Conservation (phyloP, 2,888 invertebrate genomes). For the Callimorpha dominula region DNA sequence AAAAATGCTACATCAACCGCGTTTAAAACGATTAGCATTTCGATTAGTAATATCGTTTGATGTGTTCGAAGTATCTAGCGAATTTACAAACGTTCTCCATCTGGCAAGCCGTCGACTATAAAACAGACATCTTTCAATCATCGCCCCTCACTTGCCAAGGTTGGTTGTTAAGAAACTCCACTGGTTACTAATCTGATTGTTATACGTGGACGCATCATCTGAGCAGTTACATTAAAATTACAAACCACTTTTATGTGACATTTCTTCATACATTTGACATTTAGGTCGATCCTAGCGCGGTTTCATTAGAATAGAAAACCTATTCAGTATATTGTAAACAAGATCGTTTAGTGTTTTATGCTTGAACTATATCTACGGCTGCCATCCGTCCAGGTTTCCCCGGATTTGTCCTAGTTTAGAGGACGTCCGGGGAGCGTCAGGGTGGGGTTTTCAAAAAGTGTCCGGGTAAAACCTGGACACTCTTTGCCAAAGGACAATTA, state of each 20-base stretch:
- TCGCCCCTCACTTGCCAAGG: slow-evolving; percentile 50
- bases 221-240: slow-evolving; percentile 21
- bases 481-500: no score
- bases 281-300: background rate
- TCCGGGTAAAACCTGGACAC: no score
- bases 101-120: background rate
- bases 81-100: slow-evolving; percentile 1
- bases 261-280: slow-evolving; percentile 18
- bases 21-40: background rate
- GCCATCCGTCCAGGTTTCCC: no score
- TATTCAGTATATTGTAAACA: background rate
- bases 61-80: background rate
- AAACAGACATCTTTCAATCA: slow-evolving; percentile 31
- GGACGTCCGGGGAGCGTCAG: no score
- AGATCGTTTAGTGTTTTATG: background rate
- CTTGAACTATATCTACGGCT: no score
- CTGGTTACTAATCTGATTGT: slow-evolving; percentile 37
- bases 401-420: no score
- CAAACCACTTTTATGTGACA: slow-evolving; percentile 8
- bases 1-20: background rate
- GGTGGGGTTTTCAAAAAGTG: no score
- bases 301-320: background rate
- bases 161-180: slow-evolving; percentile 32
- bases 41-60: background rate
- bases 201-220: slow-evolving; percentile 30